Conservation (phyloP, 2,888 invertebrate species). For the Ypsolopha sequella region DNA sequence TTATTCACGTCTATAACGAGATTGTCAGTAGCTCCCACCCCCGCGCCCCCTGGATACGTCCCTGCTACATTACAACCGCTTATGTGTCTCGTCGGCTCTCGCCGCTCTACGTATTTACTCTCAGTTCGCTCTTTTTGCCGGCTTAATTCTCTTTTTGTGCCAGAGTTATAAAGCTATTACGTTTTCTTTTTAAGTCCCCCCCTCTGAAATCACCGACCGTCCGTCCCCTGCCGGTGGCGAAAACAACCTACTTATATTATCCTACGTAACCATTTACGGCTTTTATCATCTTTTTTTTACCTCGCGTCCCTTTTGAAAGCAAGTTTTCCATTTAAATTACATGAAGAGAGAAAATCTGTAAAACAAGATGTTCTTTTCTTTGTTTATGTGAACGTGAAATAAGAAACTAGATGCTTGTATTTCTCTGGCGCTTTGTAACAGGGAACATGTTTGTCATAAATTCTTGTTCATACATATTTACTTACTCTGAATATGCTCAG, state of each 20-base stretch:
- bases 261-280: background rate
- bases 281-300: background rate
- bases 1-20: constrained; percentile 68
- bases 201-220: constrained; percentile 20
- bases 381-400: background rate
- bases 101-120: constrained; percentile 41
- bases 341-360: background rate
- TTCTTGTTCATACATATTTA: constrained; percentile 3
- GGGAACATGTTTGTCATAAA: constrained; percentile 3
- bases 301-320: background rate
- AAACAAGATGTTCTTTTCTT: background rate
- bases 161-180: constrained; percentile 42
- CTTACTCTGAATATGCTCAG: constrained; percentile 23
- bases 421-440: background rate
- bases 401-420: background rate
- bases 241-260: constrained; percentile 3
- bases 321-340: background rate
- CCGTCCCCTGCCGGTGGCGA: constrained; percentile 7
- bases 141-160: constrained; percentile 40
- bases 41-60: constrained; percentile 23
- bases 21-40: constrained; percentile 55
- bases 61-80: constrained; percentile 15
- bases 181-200: constrained; percentile 32
- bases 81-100: constrained; percentile 31
- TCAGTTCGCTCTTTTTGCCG: constrained; percentile 39